phyloP scores from a whole-genome alignment of 1,140 invertebrate genomes.

The Drosophila equinoxialis region DNA sequence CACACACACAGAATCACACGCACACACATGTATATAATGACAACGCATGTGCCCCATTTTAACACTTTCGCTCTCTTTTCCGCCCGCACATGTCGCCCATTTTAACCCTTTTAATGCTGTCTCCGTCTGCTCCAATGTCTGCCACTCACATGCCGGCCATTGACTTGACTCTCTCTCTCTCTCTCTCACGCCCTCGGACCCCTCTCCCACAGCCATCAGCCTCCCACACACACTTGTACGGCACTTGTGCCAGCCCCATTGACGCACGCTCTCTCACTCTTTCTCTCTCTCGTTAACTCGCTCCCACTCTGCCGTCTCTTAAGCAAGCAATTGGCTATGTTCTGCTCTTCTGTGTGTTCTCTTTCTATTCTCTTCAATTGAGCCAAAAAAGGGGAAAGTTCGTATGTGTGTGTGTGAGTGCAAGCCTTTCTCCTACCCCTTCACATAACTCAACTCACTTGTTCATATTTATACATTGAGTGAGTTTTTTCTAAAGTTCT shows the following conservation, averaged over 20 bases:
- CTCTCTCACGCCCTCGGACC: background rate
- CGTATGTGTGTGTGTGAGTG: slow-evolving; percentile 17
- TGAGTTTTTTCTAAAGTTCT: slow-evolving; percentile 49
- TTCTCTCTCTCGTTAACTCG: slow-evolving; percentile 16
- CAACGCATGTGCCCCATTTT: slow-evolving; percentile 79
- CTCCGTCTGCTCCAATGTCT: slow-evolving; percentile 76
- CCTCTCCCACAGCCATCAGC: background rate
- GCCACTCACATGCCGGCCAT: slow-evolving; percentile 60
- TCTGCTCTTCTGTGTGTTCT: slow-evolving; percentile 43
- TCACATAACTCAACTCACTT: slow-evolving; percentile 35
- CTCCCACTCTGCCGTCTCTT: slow-evolving; percentile 40
- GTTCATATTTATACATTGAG: slow-evolving; percentile 35
- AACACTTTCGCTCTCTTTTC: slow-evolving; percentile 79
- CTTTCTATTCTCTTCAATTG: slow-evolving; percentile 36
- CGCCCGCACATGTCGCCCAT: slow-evolving; percentile 66
- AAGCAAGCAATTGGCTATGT: slow-evolving; percentile 35
- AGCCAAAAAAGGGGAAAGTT: slow-evolving; percentile 58
- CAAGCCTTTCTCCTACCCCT: slow-evolving; percentile 61
- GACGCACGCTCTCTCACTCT: background rate
- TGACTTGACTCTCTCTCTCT: slow-evolving; percentile 45
- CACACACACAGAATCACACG: slow-evolving; percentile 15
- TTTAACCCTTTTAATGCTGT: slow-evolving; percentile 82
- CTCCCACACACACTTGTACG: background rate
- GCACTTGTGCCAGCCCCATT: background rate
- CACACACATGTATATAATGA: slow-evolving; percentile 23